phyloP scores from a whole-genome alignment of 2,797 vertebrate species.

The Buceros bicornis region DNA sequence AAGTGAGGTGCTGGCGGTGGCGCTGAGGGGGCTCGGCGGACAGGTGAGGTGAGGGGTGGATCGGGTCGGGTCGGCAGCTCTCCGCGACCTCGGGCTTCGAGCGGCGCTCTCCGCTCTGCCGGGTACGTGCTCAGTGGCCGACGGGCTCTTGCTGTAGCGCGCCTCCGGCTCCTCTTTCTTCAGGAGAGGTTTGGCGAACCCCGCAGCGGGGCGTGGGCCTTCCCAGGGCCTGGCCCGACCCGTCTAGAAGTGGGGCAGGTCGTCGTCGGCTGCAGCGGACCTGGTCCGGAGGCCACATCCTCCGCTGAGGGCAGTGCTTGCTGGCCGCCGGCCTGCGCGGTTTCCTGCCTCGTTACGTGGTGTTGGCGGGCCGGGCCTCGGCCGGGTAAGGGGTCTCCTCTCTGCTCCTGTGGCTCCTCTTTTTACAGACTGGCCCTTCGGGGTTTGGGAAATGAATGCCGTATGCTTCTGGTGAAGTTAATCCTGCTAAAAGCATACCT shows the following conservation, averaged over 20 bases:
- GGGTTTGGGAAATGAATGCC: neutral
- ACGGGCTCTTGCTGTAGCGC: rapidly evolving
- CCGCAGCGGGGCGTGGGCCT: neutral
- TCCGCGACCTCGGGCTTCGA: rapidly evolving
- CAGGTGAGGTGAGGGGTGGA: too few relatives aligned
- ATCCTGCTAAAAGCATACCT: rapidly evolving
- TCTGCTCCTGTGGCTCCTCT: neutral
- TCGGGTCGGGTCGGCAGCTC: rapidly evolving
- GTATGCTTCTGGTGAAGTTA: neutral
- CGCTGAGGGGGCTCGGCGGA: rapidly evolving
- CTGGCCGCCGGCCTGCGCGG: too few relatives aligned
- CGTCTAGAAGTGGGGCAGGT: too few relatives aligned
- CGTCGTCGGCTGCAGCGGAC: neutral
- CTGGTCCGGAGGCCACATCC: neutral
- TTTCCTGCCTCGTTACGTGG: rapidly evolving
- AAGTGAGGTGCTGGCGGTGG: rapidly evolving
- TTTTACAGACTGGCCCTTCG: rapidly evolving
- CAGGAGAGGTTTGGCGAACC: rapidly evolving
- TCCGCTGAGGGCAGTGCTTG: neutral
- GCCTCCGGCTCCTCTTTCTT: rapidly evolving
- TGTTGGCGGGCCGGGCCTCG: too few relatives aligned
- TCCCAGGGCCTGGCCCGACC: rapidly evolving
- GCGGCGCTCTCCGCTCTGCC: rapidly evolving
- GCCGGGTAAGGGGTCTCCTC: rapidly evolving
- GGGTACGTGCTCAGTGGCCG: rapidly evolving